A percentile compares a stretch with the other conserved stretches of the same genome.
Evolutionary conservation across 2,113 vertebrate species (phyloP).

Genomic region (Larimichthys polyactis): DNA sequence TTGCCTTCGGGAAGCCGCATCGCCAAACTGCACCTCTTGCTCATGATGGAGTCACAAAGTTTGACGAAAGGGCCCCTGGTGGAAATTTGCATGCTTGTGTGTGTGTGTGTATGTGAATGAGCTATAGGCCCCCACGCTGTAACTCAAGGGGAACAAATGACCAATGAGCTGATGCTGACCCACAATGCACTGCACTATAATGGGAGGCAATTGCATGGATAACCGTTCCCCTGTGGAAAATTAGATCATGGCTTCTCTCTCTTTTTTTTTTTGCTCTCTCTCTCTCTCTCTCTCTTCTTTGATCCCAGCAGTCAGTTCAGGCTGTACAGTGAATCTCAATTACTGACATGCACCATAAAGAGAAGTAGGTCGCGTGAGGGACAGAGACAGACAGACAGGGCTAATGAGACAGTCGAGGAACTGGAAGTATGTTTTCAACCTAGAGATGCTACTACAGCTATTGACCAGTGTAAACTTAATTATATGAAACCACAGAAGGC

Average conservation of each 20-base stretch:
- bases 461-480: slow-evolving; percentile 18
- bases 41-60: slow-evolving; percentile 2
- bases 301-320: slow-evolving; percentile 45
- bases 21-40: neutral
- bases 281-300: slow-evolving; percentile 18
- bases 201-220: slow-evolving; percentile 43
- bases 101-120: neutral
- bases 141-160: slow-evolving; percentile 61
- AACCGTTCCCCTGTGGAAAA: slow-evolving; percentile 46
- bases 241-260: slow-evolving; percentile 40
- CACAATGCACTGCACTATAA: slow-evolving; percentile 53
- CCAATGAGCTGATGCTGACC: slow-evolving; percentile 33
- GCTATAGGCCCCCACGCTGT: slow-evolving; percentile 22
- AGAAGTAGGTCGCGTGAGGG: neutral
- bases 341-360: slow-evolving; percentile 47
- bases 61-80: slow-evolving; percentile 16
- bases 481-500: neutral
- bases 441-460: neutral
- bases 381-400: neutral
- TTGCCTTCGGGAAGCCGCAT: neutral
- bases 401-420: slow-evolving; percentile 30
- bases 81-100: slow-evolving; percentile 10
- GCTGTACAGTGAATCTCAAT: slow-evolving; percentile 45
- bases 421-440: slow-evolving; percentile 13
- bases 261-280: slow-evolving; percentile 7